Evolutionary conservation across 2,888 invertebrate genomes (phyloP).

Genomic region (Shargacucullia verbasci): DNA sequence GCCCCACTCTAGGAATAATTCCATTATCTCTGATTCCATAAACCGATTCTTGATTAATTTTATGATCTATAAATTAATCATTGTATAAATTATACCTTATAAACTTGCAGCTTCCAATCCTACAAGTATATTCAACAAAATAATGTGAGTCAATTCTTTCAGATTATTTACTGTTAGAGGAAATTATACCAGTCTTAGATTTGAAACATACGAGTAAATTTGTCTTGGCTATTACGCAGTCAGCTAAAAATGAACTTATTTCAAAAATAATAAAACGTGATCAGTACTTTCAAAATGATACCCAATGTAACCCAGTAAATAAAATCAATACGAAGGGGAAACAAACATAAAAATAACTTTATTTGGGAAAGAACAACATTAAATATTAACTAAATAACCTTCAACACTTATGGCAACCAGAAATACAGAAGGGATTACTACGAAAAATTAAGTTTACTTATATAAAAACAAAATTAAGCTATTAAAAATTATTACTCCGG

Average conservation of each 20-base stretch:
- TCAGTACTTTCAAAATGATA: slow-evolving; percentile 2
- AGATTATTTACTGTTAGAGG: no score
- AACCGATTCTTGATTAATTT: no score
- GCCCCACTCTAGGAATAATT: no score
- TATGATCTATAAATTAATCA: no score
- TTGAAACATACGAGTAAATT: no score
- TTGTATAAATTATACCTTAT: no score
- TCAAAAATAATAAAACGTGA: slow-evolving; percentile 10
- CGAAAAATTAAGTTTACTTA: background rate
- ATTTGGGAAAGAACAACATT: slow-evolving; percentile 6
- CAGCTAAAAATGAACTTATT: background rate
- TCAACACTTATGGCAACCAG: slow-evolving; percentile 1
- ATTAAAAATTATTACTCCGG: slow-evolving; percentile 30
- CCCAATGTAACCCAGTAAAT: background rate
- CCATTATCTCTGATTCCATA: no score
- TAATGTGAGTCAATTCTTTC: no score
- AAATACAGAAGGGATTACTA: background rate
- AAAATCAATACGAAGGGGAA: slow-evolving; percentile 14
- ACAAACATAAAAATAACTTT: slow-evolving; percentile 10
- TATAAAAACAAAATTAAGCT: slow-evolving; percentile 34
- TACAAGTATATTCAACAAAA: no score
- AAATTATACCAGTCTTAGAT: no score
- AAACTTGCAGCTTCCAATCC: no score
- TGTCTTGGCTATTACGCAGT: no score
- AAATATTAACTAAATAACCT: slow-evolving; percentile 22